Evolutionary conservation across 1,140 invertebrate species (phyloP), one percentile per base, ranked within the genome.

Genomic region (Drosophila rhopaloa): DNA sequence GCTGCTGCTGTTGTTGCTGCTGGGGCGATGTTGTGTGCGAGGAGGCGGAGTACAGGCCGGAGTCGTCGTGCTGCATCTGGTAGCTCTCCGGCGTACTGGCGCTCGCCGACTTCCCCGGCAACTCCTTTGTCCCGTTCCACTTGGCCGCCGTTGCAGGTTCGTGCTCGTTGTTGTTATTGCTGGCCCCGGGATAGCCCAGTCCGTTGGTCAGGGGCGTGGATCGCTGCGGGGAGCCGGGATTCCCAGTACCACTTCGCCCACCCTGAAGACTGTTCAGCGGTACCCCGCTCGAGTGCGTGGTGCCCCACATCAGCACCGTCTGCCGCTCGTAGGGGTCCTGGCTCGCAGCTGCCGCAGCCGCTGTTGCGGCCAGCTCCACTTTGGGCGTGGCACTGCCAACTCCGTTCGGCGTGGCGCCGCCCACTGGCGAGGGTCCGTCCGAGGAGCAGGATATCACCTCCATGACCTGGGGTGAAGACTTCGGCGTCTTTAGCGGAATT

Each of bases 261-360:
- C 75, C 75, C 37, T 79, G 68, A 16, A 70, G 67, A 27, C 65
- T 90, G 9, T 81, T 90, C 0, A 90, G 43, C 1, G 90, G 90
- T 38, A 91, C 77, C 2, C 90, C 86, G 19, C 90, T 91, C 0
- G 90, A 91, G 40, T 91, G 90, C 77, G 95, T 86, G 10, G 83
- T 88, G 81, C 96, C 96, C 96, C 96, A 97, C 97, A 97, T 97
- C 4, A 97, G 94, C 14, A 97, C 97, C 1, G 97, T 97, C 92
- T 97, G 96, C 19, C 97, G 93, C 65, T 94, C 93, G 74, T 95
- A 93, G 61, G 94, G 94, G 68, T 92, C 90, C 13, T 83, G 81
- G 8, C 73, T 57, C 13, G 57, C 46, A 7, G 50, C 65, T 0
- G 59, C 19, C 0, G 47, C 57, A 0, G 46, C 58, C 1, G 79